These are phyloP conservation scores for Strigamia transsilvanica DNA, from an alignment of 2,888 invertebrate species.

Conservation along the genomic window DNA sequence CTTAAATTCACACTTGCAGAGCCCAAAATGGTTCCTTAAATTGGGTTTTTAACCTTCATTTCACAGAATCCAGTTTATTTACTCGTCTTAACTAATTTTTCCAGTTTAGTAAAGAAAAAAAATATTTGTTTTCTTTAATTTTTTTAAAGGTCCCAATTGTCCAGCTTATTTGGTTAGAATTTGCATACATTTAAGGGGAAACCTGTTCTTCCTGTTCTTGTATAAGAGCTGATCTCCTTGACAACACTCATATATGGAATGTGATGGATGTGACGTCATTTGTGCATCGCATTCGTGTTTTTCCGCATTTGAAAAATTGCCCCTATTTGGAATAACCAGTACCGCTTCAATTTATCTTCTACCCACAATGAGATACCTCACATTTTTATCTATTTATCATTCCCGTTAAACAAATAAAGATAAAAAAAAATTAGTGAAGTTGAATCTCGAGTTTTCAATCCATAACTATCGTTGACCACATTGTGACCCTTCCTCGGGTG, in stretches of 20 bases:
- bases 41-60: background rate
- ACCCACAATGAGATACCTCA: background rate
- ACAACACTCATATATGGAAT: constrained; percentile 17
- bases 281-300: background rate
- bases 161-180: no score
- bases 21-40: background rate
- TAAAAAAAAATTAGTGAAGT: no score
- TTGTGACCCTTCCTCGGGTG: constrained; percentile 5
- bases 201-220: background rate
- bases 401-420: no score
- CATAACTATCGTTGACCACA: background rate
- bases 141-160: no score
- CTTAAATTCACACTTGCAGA: no score
- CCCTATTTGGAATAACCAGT: background rate
- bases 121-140: no score
- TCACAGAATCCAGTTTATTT: background rate
- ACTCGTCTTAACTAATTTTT: background rate
- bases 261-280: constrained; percentile 11
- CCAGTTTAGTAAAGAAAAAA: background rate
- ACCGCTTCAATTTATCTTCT: background rate
- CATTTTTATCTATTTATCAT: background rate
- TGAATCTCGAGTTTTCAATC: no score
- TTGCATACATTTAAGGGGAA: no score
- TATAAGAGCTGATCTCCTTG: constrained; percentile 30
- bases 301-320: constrained; percentile 12